Evolutionary conservation across 1,140 invertebrate genomes (phyloP), one percentile per base, ranked within the genome.

Genomic region (Dendrolimus punctatus): DNA sequence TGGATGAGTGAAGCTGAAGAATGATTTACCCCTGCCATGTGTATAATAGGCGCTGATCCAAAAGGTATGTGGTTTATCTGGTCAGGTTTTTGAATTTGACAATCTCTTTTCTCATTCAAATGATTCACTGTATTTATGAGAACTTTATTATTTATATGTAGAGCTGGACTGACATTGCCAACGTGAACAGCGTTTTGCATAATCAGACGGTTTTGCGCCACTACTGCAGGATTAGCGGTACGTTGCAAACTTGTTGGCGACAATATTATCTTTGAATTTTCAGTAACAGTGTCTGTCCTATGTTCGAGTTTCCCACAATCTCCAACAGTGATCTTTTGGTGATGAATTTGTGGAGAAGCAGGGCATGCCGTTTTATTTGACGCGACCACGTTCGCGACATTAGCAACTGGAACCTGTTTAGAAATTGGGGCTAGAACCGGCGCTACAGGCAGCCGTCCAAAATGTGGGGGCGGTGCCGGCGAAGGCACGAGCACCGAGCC

Each of bases 391-490:
- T 86, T 89, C 41, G 80, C 87, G 4, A 78, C 55, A 76, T 80
- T 87, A n/a, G 23, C 23, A 23, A 23, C 23, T 23, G 23, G 23
- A 23, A 88, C 53, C 54, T 89, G 85, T 78, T 90, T 90, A 4
- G 89, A 81, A 55, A 89, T 87, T 8, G 87, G 82, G 40, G 87
- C 71, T 52, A 90, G 73, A 36, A 90, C 86, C 8, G 89, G 84
- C 38, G 89, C 88, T 39, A 90, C 87, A 40, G 90, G 88, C 40
- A 90, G 69, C 52, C 88, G 68, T 56, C 85, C 88, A 42, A 87
- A 80, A 63, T 85, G 82, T 43, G 86, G 68, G 38, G 79, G 79
- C 4, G 76, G 46, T 40, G 77, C 80, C 68, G 85, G 78, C 7
- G 84, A 78, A 71, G 86, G 82, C 5, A 87, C 81, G 46, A 87